Base-by-base conservation (phyloP, 2,113 vertebrate genomes). In the Ranitomeya imitator region DNA sequence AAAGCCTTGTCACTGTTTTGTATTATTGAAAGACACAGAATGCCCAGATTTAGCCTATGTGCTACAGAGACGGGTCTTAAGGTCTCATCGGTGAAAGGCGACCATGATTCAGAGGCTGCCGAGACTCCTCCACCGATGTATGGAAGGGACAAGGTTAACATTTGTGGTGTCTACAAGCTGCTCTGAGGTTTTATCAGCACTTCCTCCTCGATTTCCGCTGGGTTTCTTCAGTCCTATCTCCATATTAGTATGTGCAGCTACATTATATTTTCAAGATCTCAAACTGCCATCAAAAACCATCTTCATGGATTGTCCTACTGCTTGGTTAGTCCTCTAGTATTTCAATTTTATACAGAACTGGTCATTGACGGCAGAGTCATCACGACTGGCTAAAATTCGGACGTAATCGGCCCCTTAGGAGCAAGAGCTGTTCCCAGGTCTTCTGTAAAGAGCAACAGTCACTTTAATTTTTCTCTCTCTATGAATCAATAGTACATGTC, bases 1-100 rank as follows among this genome's bases (percentile, higher is more conserved):
- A 91, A 45, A 76, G 86, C 7, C 91, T 73, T 71, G 26, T 71
- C 11, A 18, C 26, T 73, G 90, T 79, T 16, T 80, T 86, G 60
- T 55, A 26, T 86, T 79, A 18, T 80, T 31, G 11, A 60, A 16
- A 11, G 2, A 69, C 7, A 69, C 21, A 23, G 55, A 57, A 13
- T 9, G 37, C 3, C 37, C 37, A 57, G 55, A 57, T 57, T 57
- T 57, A 57, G 55, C 55, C 8, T 31, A 8, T 6, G 26, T 26
- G 23, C 10, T 23, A 31, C 23, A 31, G 23, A 71, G 67, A 26
- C 10, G 3, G 21, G 11, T 31, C 67, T 26, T 23, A 26, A 14
- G 67, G 3, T 0, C 37, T 45, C 37, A 45, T 45, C 37, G 37
- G 37, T 3, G 37, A 5, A n/a, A 14, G 67, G 23, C 18, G 8